Evolutionary conservation across 2,888 invertebrate genomes (phyloP).

Genomic region (Cryptocephalus moraei): DNA sequence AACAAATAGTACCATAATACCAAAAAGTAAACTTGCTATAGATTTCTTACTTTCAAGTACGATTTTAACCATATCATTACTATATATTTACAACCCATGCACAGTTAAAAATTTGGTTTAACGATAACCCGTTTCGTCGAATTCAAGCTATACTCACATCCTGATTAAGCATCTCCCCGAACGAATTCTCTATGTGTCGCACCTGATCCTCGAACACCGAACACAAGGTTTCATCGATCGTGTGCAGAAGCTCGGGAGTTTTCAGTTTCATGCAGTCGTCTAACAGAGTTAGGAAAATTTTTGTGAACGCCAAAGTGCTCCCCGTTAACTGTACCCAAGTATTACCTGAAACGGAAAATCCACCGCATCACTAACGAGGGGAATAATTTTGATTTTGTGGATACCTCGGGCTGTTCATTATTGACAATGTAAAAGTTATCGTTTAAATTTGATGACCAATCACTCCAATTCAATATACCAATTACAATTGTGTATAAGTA

Average conservation of each 20-base stretch:
- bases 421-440: background rate
- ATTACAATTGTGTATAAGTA: too few species aligned
- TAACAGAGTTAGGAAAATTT: conserved; percentile 60
- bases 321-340: conserved; percentile 66
- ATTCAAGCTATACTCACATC: conserved; percentile 38
- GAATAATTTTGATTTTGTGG: too few species aligned
- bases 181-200: conserved; percentile 47
- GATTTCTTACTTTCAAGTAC: too few species aligned
- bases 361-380: too few species aligned
- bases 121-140: too few species aligned
- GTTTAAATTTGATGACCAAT: too few species aligned
- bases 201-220: conserved; percentile 68
- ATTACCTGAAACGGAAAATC: conserved; percentile 38
- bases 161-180: conserved; percentile 44
- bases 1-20: too few species aligned
- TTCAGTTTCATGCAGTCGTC: conserved; percentile 68
- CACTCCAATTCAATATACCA: too few species aligned
- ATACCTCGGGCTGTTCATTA: background rate
- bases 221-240: conserved; percentile 61
- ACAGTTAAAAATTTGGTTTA: too few species aligned
- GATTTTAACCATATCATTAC: too few species aligned
- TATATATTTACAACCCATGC: too few species aligned
- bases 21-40: too few species aligned
- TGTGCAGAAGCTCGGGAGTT: conserved; percentile 62
- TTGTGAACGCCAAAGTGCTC: conserved; percentile 72